Evolutionary conservation across 2,797 vertebrate genomes (phyloP).

Genomic region (Avahi laniger): DNA sequence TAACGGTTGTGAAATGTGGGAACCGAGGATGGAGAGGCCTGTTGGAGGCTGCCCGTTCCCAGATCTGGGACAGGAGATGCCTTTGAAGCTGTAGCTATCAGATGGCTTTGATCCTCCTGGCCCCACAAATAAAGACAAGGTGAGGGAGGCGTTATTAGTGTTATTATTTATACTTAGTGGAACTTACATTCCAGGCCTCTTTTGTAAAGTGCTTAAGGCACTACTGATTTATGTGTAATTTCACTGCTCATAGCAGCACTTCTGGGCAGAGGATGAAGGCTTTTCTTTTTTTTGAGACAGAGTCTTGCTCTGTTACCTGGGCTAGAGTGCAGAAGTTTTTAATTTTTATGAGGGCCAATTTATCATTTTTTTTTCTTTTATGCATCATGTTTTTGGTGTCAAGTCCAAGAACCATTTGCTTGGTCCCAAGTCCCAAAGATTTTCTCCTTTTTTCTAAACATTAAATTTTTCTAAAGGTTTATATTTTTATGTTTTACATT

Average conservation of each 20-base stretch:
- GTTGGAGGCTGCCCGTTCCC: not conserved
- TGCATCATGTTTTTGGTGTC: not conserved
- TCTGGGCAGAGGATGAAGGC: constrained; percentile 61
- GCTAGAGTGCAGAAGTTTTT: not conserved
- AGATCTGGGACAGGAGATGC: not conserved
- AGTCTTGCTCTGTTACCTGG: no score
- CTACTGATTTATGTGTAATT: constrained; percentile 36
- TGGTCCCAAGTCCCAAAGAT: not conserved
- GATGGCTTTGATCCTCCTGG: constrained; percentile 61
- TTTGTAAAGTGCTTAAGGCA: constrained; percentile 37
- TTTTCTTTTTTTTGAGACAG: no score
- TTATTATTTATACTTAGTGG: constrained; percentile 57
- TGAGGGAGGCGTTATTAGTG: constrained; percentile 20
- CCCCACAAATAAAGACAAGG: constrained; percentile 50
- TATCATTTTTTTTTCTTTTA: not conserved
- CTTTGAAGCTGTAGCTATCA: constrained; percentile 54
- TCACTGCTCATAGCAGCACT: not conserved
- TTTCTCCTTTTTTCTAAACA: not conserved
- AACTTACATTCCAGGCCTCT: not conserved
- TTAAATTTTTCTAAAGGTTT: not conserved
- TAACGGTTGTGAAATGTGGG: not conserved
- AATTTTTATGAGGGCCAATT: not conserved
- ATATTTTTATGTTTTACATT: not conserved
- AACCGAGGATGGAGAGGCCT: not conserved
- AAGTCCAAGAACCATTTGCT: not conserved